These are phyloP conservation scores for Drosophila fulvimacula DNA, from an alignment of 2,888 invertebrate genomes.

Conservation along the genomic window DNA sequence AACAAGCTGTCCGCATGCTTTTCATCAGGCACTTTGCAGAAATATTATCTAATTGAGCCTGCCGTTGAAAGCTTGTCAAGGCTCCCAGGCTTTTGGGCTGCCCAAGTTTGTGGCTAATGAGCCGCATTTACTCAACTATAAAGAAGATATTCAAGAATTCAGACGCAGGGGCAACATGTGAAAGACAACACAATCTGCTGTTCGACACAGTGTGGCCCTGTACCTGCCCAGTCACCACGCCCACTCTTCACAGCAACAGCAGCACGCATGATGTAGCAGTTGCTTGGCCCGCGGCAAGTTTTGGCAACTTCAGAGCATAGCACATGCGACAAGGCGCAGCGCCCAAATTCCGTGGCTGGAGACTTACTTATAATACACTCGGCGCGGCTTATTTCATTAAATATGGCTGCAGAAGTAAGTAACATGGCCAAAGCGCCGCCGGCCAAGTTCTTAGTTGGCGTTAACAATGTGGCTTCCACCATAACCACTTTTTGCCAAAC, in stretches of 20 bases:
- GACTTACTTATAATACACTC: conserved; percentile 34
- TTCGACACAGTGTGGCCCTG: conserved; percentile 31
- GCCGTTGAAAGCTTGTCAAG: conserved; percentile 32
- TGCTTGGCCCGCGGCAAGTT: conserved; percentile 55
- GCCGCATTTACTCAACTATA: conserved; percentile 65
- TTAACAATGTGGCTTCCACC: conserved; percentile 66
- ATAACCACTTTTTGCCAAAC: conserved; percentile 15
- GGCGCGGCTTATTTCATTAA: conserved; percentile 64
- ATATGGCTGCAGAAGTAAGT: conserved; percentile 53
- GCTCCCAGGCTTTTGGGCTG: conserved; percentile 12
- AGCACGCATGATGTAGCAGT: conserved; percentile 32
- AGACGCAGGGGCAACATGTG: conserved; percentile 10
- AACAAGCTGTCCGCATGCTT: conserved; percentile 42
- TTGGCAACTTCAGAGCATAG: conserved; percentile 54
- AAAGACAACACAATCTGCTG: conserved; percentile 46
- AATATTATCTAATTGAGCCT: conserved; percentile 27
- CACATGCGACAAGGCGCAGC: conserved; percentile 7
- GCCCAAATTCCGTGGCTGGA: conserved; percentile 8
- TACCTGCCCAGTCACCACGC: conserved; percentile 6
- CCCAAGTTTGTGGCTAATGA: conserved; percentile 63
- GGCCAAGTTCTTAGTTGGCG: conserved; percentile 53
- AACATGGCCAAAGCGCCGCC: conserved; percentile 50
- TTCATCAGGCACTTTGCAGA: conserved; percentile 14
- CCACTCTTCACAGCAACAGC: conserved; percentile 14
- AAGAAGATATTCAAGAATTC: conserved; percentile 39